Evolutionary conservation across 92 coral and sea anemone genomes (phyloP).

Genomic region (Montipora capitata): DNA sequence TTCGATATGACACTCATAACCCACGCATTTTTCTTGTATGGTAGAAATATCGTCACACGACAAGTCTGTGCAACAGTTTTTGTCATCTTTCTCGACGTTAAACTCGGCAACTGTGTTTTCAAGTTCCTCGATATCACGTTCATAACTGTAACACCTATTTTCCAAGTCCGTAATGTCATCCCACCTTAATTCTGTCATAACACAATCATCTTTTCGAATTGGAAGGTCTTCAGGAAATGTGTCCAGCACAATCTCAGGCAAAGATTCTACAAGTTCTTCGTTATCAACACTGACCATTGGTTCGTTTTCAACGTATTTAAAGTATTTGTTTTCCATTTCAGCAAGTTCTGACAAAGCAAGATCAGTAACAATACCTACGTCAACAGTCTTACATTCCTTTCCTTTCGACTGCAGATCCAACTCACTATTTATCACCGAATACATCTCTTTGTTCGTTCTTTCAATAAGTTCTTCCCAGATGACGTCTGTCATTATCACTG

Average conservation of each 20-base stretch:
- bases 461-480: constrained; percentile 45
- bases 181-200: constrained; percentile 81
- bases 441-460: constrained; percentile 7
- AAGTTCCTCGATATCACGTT: constrained; percentile 33
- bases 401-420: constrained; percentile 30
- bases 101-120: constrained; percentile 21
- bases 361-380: constrained; percentile 68
- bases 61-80: constrained; percentile 63
- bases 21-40: constrained; percentile 53
- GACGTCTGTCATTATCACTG: constrained; percentile 37
- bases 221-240: constrained; percentile 35
- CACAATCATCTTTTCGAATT: constrained; percentile 21
- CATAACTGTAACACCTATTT: constrained; percentile 34
- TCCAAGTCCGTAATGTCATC: constrained; percentile 58
- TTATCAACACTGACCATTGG: background rate
- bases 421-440: constrained; percentile 19
- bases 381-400: background rate
- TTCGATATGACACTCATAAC: background rate
- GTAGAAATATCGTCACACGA: constrained; percentile 41
- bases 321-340: constrained; percentile 69
- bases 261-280: constrained; percentile 27
- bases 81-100: constrained; percentile 29
- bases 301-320: constrained; percentile 34
- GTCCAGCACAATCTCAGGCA: constrained; percentile 48
- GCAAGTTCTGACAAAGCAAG: constrained; percentile 71